Evolutionary conservation across 2,113 vertebrate species (phyloP), one percentile per base, ranked within the genome.

Genomic region (Diadophis punctatus): DNA sequence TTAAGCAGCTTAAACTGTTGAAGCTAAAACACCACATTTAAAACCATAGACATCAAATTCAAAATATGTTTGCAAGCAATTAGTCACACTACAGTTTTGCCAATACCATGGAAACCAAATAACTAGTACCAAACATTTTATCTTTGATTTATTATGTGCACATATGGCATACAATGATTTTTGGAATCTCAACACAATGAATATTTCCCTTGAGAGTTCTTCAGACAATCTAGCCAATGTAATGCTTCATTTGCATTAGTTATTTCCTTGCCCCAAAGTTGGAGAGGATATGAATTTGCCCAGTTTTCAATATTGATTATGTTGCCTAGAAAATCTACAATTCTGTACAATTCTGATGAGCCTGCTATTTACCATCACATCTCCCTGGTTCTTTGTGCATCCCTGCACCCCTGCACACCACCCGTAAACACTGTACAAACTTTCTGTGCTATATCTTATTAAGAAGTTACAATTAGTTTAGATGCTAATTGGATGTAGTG

Each of bases 111-210:
- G 91, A 92, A 68, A 51, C 3, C 46, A 12, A 58, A n/a, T 4
- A 30, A 60, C 3, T 39, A 80, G 30, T 92, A 46, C 68, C 39
- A 43, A 14, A 48, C 25, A 8, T 7, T 80, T 87, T 89, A 55
- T 80, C 55, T 89, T 88, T 91, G 88, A 93, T 90, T 91, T 93
- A 91, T 91, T 89, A 86, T 39, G 74, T 25, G 51, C 60, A 34
- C 52, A n/a, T 49, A 91, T 85, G 46, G 52, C 52, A 86, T 9
- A 4, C 25, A 91, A 49, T 43, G 34, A 39, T 68, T 48, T 63
- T 63, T 89, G 16, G 58, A 63, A 34, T 53, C 30, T 63, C 3
- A 52, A 48, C 8, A 43, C 8, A 74, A 8, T n/a, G 34, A 56
- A 60, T 55, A 0, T n/a, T 58, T 92, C 88, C 87, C 86, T 91